Conservation (phyloP, 2,888 invertebrate genomes). For the Drosophila macrothrix region DNA sequence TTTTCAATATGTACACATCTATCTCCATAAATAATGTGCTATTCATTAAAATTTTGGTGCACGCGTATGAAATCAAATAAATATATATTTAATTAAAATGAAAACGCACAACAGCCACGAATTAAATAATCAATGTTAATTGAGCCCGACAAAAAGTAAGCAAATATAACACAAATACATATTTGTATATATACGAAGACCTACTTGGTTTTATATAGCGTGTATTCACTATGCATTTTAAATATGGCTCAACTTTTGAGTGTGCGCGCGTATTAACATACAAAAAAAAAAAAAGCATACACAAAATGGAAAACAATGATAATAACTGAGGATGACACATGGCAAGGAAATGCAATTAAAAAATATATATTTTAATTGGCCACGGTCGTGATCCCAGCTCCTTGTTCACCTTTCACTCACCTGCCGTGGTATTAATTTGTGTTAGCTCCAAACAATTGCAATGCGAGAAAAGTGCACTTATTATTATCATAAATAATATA, state of each 20-base stretch:
- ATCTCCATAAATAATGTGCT: slow-evolving; percentile 19
- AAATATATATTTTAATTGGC: slow-evolving; percentile 72
- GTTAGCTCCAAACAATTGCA: slow-evolving; percentile 49
- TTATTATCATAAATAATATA: neutral
- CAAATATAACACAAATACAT: slow-evolving; percentile 56
- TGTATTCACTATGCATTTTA: slow-evolving; percentile 23
- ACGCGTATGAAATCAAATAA: slow-evolving; percentile 37
- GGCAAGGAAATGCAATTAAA: slow-evolving; percentile 71
- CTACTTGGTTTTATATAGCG: slow-evolving; percentile 3
- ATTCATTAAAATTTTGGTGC: slow-evolving; percentile 37
- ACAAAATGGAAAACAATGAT: slow-evolving; percentile 25
- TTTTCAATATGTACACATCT: slow-evolving; percentile 9
- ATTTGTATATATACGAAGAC: slow-evolving; percentile 2
- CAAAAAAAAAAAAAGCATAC: slow-evolving; percentile 11
- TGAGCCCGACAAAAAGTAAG: slow-evolving; percentile 70
- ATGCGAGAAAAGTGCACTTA: slow-evolving; percentile 22
- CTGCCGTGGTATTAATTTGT: slow-evolving; percentile 67
- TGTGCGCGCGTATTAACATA: slow-evolving; percentile 30
- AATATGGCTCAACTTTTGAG: slow-evolving; percentile 48
- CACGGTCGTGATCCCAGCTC: neutral
- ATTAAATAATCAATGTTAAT: slow-evolving; percentile 76
- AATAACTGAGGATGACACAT: slow-evolving; percentile 51
- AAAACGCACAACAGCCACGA: slow-evolving; percentile 69
- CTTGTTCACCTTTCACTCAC: slow-evolving; percentile 40
- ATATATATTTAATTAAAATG: slow-evolving; percentile 75